These are phyloP conservation scores for Tokudaia tokunoshimensis DNA, from an alignment of 2,797 vertebrate genomes.

Conservation along the genomic window DNA sequence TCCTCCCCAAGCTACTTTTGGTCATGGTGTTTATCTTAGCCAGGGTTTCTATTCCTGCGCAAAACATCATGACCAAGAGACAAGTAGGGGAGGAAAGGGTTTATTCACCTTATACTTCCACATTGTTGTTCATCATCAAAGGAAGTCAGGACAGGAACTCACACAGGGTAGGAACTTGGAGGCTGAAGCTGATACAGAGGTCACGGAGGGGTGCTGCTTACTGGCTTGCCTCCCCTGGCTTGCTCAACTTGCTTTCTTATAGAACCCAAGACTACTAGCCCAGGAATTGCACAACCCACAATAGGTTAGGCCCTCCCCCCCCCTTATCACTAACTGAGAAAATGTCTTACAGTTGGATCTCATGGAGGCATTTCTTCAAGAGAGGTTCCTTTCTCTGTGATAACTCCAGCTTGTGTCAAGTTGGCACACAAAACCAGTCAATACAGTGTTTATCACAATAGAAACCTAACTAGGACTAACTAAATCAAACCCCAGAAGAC, in stretches of 20 bases:
- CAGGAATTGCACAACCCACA: no score
- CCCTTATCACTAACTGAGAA: no score
- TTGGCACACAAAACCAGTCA: background rate
- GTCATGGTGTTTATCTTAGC: background rate
- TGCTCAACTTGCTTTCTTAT: background rate
- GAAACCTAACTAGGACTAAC: background rate
- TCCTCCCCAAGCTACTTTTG: background rate
- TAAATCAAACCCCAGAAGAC: background rate
- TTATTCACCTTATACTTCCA: background rate
- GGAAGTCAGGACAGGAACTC: background rate
- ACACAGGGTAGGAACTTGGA: background rate
- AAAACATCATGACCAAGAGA: no score
- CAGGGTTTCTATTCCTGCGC: no score
- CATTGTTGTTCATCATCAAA: background rate
- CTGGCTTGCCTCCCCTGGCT: background rate
- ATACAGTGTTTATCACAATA: background rate
- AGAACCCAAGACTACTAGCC: no score
- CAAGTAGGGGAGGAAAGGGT: background rate
- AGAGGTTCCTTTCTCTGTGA: background rate
- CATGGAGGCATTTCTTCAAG: background rate
- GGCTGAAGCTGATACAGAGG: background rate
- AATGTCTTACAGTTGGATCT: background rate
- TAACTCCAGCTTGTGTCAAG: background rate
- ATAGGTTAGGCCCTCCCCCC: no score
- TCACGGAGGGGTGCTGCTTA: background rate